phyloP scores from a whole-genome alignment of 1,140 invertebrate genomes.

The Drosophila sulfurigaster region DNA sequence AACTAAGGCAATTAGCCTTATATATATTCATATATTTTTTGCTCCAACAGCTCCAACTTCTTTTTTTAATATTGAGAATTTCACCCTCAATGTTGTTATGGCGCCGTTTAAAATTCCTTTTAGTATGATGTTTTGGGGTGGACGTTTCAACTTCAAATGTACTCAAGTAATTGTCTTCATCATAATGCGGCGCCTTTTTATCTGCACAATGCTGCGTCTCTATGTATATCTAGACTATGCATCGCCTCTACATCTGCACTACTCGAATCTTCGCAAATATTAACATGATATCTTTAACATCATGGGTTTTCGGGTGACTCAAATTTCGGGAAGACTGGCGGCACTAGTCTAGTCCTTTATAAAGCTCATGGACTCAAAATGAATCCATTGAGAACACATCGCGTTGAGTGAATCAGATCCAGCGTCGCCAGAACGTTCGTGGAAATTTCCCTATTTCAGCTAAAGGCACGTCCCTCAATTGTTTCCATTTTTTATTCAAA shows the following conservation, averaged over 20 bases:
- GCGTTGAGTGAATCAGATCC: constrained; percentile 19
- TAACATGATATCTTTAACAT: constrained; percentile 7
- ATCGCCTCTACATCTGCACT: constrained; percentile 19
- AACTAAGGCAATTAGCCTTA: no score
- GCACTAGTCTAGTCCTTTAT: constrained; percentile 30
- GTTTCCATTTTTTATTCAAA: constrained; percentile 31
- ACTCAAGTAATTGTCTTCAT: constrained; percentile 2
- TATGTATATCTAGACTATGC: no score
- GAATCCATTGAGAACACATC: constrained; percentile 31
- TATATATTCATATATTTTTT: no score
- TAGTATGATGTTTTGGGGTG: no score
- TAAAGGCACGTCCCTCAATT: constrained; percentile 20
- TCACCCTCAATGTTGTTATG: no score
- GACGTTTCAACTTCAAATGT: no score
- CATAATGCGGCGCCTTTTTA: constrained; percentile 4
- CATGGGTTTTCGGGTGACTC: constrained; percentile 13
- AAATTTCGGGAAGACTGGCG: constrained; percentile 39
- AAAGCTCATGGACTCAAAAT: constrained; percentile 31
- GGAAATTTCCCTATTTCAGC: constrained; percentile 31
- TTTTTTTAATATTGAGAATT: no score
- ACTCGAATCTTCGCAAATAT: constrained; percentile 27
- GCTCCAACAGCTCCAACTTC: no score
- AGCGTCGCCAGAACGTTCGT: constrained; percentile 35
- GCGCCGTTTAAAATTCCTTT: no score
- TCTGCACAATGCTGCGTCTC: no score